phyloP scores from a whole-genome alignment of 2,888 invertebrate genomes.

The Cyaniris semiargus region DNA sequence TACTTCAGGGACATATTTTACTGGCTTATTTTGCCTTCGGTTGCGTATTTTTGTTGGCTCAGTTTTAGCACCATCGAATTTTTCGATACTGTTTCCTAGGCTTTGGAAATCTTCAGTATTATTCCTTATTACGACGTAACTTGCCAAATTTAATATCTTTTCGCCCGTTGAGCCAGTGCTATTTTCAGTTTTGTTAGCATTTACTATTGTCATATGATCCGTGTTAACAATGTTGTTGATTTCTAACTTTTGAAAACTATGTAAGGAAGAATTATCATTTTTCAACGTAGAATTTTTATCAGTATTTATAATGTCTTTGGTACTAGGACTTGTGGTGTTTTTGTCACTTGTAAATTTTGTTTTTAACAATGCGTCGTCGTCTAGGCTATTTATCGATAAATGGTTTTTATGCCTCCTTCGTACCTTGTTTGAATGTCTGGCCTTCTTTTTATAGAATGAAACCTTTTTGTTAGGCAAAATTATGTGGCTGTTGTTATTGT shows the following conservation, averaged over 20 bases:
- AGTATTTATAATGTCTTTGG: constrained; percentile 42
- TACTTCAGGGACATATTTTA: constrained; percentile 26
- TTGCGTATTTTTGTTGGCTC: constrained; percentile 47
- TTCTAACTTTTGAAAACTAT: constrained; percentile 36
- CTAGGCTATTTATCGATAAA: constrained; percentile 59
- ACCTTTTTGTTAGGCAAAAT: constrained; percentile 57
- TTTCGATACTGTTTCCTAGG: constrained; percentile 63
- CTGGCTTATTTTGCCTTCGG: constrained; percentile 49
- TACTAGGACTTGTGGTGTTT: constrained; percentile 41
- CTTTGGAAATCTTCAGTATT: constrained; percentile 47
- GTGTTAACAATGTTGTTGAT: constrained; percentile 39
- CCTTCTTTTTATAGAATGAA: constrained; percentile 69
- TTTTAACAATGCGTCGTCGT: constrained; percentile 52
- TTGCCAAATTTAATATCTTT: constrained; percentile 56
- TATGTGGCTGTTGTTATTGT: constrained; percentile 47
- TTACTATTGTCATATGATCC: constrained; percentile 44
- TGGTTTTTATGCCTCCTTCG: constrained; percentile 63
- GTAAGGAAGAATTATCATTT: constrained; percentile 35
- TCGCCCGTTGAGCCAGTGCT: constrained; percentile 51
- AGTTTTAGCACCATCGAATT: constrained; percentile 45
- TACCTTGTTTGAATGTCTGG: constrained; percentile 52
- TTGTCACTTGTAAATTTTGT: constrained; percentile 37
- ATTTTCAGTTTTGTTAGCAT: constrained; percentile 46
- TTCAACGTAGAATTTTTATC: constrained; percentile 38
- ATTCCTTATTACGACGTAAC: constrained; percentile 46